Conservation (phyloP, 2,113 vertebrate species). For the Microtus ochrogaster region DNA sequence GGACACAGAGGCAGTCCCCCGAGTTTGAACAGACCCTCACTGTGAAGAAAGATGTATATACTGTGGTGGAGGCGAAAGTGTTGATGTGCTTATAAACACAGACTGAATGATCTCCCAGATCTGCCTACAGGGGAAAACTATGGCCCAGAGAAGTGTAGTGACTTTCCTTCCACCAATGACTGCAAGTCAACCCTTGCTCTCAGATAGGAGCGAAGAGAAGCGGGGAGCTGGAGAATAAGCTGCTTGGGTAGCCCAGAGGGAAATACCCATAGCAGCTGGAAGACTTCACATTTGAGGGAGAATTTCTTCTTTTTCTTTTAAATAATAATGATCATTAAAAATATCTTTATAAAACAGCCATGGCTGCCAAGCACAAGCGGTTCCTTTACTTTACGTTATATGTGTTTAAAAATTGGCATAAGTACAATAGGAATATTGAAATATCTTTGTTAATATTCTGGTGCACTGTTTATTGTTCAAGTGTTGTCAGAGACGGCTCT, state of each 20-base stretch:
- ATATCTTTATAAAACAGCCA: neutral
- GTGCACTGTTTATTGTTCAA: neutral
- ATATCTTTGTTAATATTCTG: neutral
- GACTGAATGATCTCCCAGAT: neutral
- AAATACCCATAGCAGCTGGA: no score
- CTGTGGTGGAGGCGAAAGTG: neutral
- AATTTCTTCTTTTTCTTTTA: neutral
- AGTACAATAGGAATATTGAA: neutral
- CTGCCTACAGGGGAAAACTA: neutral
- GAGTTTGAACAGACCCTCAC: neutral
- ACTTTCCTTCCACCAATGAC: neutral
- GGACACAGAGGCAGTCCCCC: fast-evolving
- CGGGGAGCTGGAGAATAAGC: fast-evolving
- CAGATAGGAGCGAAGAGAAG: neutral
- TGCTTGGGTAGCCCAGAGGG: fast-evolving
- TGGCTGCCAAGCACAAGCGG: neutral
- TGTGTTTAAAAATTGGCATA: neutral
- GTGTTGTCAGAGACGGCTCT: no score
- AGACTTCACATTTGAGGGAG: neutral
- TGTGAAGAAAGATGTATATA: fast-evolving
- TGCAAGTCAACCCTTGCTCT: neutral
- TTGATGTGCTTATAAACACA: neutral
- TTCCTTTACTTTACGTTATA: neutral
- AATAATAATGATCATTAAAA: neutral
- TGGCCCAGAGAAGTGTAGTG: neutral